These are phyloP conservation scores for Bucco capensis DNA, from an alignment of 2,113 vertebrate species.

Conservation along the genomic window DNA sequence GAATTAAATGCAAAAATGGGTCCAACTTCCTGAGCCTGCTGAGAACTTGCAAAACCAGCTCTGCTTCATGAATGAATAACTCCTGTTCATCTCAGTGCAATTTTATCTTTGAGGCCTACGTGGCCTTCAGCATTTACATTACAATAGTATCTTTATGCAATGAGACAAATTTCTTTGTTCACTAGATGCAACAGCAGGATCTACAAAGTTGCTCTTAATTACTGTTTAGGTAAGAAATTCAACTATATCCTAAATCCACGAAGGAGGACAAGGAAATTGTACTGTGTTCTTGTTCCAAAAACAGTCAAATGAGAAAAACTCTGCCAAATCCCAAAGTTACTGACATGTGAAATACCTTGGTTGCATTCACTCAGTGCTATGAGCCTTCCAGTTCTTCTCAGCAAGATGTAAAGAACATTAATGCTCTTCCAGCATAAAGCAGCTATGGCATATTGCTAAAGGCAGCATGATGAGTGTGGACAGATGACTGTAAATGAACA, in stretches of 20 bases:
- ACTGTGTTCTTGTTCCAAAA: not conserved
- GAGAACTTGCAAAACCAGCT: not conserved
- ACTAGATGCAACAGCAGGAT: not conserved
- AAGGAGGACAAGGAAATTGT: not conserved
- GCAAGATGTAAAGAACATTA: not conserved
- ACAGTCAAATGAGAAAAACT: not conserved
- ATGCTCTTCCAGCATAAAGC: not conserved
- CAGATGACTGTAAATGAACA: slow-evolving; percentile 9
- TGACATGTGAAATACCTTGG: not conserved
- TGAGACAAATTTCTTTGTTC: not conserved
- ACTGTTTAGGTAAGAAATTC: not conserved
- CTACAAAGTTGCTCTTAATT: not conserved
- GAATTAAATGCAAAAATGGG: not conserved
- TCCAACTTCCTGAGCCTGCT: not conserved
- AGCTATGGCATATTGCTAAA: not conserved
- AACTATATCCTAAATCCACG: not conserved
- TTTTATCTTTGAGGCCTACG: not conserved
- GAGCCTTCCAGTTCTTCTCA: slow-evolving; percentile 23
- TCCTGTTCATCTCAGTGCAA: not conserved
- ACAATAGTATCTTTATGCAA: not conserved
- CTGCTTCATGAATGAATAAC: not conserved
- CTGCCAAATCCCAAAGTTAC: not conserved
- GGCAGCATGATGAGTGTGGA: not conserved
- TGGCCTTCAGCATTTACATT: not conserved
- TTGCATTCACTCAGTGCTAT: not conserved